Evolutionary conservation across 2,797 vertebrate genomes (phyloP).

Genomic region (Sebastiscus albofasciatus): DNA sequence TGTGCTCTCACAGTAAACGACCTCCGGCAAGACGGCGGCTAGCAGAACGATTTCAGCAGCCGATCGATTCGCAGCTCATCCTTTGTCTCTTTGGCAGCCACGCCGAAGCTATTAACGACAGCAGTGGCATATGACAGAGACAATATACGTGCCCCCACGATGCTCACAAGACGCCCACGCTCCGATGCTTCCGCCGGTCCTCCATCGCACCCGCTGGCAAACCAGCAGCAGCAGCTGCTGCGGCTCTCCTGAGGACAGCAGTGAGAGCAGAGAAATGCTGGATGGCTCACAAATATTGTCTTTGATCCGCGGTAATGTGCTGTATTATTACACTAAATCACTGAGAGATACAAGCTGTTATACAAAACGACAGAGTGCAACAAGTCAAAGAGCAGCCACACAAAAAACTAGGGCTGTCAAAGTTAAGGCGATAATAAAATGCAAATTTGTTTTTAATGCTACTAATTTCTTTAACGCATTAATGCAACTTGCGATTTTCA

Average conservation of each 20-base stretch:
- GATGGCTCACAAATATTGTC: slow-evolving; percentile 1
- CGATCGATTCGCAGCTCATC: slow-evolving; percentile 11
- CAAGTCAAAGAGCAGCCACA: not conserved
- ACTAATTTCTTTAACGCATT: too few relatives aligned
- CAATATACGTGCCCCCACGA: slow-evolving; percentile 28
- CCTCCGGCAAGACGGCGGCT: not conserved
- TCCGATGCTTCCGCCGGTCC: slow-evolving; percentile 18
- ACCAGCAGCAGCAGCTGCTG: slow-evolving; percentile 6
- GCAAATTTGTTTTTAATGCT: too few relatives aligned
- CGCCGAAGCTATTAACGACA: slow-evolving; percentile 38
- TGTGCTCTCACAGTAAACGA: slow-evolving; percentile 11
- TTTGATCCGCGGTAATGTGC: slow-evolving; percentile 8
- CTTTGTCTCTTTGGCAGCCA: slow-evolving; percentile 27
- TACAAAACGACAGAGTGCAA: not conserved
- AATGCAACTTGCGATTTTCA: too few relatives aligned
- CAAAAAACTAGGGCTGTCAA: not conserved
- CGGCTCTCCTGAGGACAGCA: slow-evolving; percentile 17
- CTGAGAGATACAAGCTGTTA: not conserved
- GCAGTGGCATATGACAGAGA: slow-evolving; percentile 42
- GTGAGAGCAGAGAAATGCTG: slow-evolving; percentile 1
- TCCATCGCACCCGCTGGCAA: slow-evolving; percentile 19
- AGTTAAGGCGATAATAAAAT: too few relatives aligned
- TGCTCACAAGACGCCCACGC: slow-evolving; percentile 30
- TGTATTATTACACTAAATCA: not conserved
- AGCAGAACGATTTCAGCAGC: not conserved